Evolutionary conservation across 2,888 invertebrate genomes (phyloP), one percentile per base, ranked within the genome.

Genomic region (Podabrus alpinus): DNA sequence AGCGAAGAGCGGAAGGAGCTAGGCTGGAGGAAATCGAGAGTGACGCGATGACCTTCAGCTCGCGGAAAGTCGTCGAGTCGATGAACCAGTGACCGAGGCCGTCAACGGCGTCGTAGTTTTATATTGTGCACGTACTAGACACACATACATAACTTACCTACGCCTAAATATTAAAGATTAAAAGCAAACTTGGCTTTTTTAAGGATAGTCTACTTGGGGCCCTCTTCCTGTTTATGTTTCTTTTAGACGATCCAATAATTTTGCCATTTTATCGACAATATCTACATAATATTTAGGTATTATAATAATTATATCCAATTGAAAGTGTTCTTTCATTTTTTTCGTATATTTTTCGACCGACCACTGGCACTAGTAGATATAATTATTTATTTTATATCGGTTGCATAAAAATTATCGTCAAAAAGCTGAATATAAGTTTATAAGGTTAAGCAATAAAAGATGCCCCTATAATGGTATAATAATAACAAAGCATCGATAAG

Each of bases 41-140:
- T 78, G 75, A 72, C 75, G 74, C 66, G 75, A 82, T 86, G 87
- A 87, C 87, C 87, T 88, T 88, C 86, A 84, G 84, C 81, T 85
- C 84, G 86, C 87, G 86, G 87, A 87, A 87, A 87, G 87, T 86
- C 86, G 86, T 84, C 81, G 85, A 86, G 87, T 87, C 87, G 87
- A 86, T 87, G 87, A 88, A 88, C 87, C 82, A 87, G 85, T 86
- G 86, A 86, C 86, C 87, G 86, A 80, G 75, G 73, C 72, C 66
- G 73, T 74, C 76, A 74, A 68, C 72, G 61, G 68, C 76, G 67
- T 69, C 76, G 69, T 72, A 68, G 59, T 29, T 66, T 66, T 45
- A 45, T 45, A 45, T 45, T 67, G 29, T 25, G 66, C 72, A 66
- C 68, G 62, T 68, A 66, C 19, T 71, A 73, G 73, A 73, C 71